Evolutionary conservation across 2,888 invertebrate genomes (phyloP).

Genomic region (Erpobdella octoculata): DNA sequence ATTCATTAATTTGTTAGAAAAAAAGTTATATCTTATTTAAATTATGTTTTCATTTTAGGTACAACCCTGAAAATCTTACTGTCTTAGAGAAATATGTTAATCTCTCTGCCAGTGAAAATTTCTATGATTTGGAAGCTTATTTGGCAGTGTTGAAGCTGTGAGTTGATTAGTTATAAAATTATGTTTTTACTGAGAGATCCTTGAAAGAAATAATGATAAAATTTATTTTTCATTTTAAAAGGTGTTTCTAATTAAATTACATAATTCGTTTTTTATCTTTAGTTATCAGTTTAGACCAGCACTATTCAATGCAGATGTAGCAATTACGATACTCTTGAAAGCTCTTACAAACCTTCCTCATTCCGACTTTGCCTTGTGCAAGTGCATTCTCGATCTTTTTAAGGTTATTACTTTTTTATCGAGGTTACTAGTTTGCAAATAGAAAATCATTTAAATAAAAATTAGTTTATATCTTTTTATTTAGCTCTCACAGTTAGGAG

Average conservation of each 20-base stretch:
- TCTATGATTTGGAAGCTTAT: constrained; percentile 93
- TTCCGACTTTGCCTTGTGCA: constrained; percentile 93
- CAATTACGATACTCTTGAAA: constrained; percentile 82
- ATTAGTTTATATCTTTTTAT: not conserved
- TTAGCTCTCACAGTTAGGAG: constrained; percentile 55
- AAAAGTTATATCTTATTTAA: too few relatives aligned
- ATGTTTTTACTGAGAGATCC: not conserved
- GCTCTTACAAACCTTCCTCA: constrained; percentile 93
- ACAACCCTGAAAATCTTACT: constrained; percentile 87
- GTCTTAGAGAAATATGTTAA: constrained; percentile 85
- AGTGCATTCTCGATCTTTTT: constrained; percentile 76
- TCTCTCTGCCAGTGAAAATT: constrained; percentile 82
- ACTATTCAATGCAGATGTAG: constrained; percentile 65
- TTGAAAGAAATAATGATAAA: not conserved
- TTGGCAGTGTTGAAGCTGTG: constrained; percentile 83
- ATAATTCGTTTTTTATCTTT: constrained; percentile 32
- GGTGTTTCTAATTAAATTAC: not conserved
- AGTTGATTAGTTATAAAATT: not conserved
- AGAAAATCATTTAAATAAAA: too few relatives aligned
- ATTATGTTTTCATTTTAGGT: constrained; percentile 59
- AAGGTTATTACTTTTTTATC: too few relatives aligned
- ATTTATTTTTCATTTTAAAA: not conserved
- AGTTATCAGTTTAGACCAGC: constrained; percentile 86
- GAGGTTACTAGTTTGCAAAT: too few relatives aligned
- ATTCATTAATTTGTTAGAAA: too few relatives aligned